A percentile compares a stretch with the other conserved stretches of the same genome.
Conservation (phyloP, 2,113 vertebrate species). For the Oxygymnocypris stewartii region DNA sequence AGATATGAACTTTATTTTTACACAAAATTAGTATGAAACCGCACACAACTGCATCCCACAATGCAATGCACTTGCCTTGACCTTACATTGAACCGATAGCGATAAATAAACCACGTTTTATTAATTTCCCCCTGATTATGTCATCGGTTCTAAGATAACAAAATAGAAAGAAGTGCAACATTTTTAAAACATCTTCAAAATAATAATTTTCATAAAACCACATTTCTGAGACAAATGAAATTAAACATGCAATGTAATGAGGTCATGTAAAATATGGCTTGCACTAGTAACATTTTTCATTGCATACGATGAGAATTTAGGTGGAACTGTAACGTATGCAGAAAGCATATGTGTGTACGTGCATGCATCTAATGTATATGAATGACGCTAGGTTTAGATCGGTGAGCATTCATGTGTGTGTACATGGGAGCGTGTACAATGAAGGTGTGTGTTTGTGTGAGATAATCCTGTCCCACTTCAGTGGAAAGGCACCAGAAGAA, state of each 20-base stretch:
- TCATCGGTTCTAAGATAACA: neutral
- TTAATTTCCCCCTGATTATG: neutral
- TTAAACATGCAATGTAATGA: neutral
- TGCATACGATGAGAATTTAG: neutral
- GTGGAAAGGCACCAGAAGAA: slow-evolving; percentile 15
- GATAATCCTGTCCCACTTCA: neutral
- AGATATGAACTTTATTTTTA: no score
- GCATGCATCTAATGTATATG: neutral
- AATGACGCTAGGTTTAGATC: neutral
- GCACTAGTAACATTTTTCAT: neutral
- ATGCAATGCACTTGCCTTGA: no score
- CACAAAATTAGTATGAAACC: neutral
- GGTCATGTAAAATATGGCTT: neutral
- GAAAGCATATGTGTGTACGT: neutral
- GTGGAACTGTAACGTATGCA: neutral
- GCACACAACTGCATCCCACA: no score
- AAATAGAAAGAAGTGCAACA: neutral
- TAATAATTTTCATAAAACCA: neutral
- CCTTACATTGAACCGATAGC: neutral
- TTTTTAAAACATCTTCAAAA: neutral
- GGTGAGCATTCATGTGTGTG: neutral
- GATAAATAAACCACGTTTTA: neutral
- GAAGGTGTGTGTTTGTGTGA: neutral
- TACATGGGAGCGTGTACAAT: neutral
- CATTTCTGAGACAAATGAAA: neutral